Evolutionary conservation across 2,797 vertebrate genomes (phyloP), one percentile per base, ranked within the genome.

Genomic region (Sebastes glaucus): DNA sequence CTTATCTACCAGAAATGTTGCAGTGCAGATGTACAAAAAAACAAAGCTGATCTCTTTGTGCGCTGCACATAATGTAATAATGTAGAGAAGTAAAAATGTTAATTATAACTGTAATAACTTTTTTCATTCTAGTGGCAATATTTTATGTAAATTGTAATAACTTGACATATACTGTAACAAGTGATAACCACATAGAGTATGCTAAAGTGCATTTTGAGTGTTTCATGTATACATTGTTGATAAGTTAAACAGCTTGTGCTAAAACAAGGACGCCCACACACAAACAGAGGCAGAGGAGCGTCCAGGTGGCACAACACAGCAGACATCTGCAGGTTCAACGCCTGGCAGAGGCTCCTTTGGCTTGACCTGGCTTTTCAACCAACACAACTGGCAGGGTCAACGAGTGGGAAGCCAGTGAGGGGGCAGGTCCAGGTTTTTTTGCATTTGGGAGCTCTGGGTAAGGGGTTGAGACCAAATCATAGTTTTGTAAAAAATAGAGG

Each of bases 261-360:
- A 16, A 72, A 67, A 18, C n/a, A 46, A 59, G 2, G 16, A 61
- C 6, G 20, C 25, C 22, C 18, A 55, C 16, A 61, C 11, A 53
- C n/a, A 56, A 71, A 56, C 56, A 46, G 18, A 53, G n/a, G 20
- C 46, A 20, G 52, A 74, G 10, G 14, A 59, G n/a, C 16, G 22
- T 82, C 64, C 69, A 74, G 72, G 85, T 84, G 82, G 71, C 57
- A 64, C 74, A 66, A 55, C 5, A 25, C 28, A 18, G n/a, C 71
- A 71, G 30, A 67, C 28, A 77, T 63, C 77, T 75, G 57, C 28
- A 68, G 27, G 23, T 76, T 72, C 20, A 65, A 3, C 35, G 27
- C 55, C 53, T 66, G 53, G 71, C 66, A 59, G 56, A 53, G 56
- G 2, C n/a, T 69, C 23, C 46, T 27, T 52, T 72, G 75, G 74